Percentiles rank a stretch among this genome's conserved stretches.
Conservation (phyloP, 2,888 invertebrate genomes). For the Nemurella pictetii region DNA sequence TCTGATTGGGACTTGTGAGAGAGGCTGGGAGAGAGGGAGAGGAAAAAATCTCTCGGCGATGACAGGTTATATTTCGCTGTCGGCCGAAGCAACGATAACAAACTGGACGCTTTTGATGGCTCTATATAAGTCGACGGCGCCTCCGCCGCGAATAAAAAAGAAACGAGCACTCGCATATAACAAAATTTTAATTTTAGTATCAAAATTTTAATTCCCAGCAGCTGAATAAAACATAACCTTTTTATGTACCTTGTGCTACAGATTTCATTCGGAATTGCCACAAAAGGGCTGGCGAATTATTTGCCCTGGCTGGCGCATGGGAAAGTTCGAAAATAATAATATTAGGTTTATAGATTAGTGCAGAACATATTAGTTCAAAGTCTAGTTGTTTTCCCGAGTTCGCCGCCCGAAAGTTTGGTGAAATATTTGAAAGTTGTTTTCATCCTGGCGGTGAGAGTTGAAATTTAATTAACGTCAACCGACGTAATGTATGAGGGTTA, state of each 20-base stretch:
- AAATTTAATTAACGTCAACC: constrained; percentile 20
- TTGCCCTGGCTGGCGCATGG: background rate
- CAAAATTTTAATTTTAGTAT: background rate
- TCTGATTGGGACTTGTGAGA: background rate
- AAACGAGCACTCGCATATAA: background rate
- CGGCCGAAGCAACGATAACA: background rate
- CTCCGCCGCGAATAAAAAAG: background rate
- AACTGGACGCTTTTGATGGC: background rate
- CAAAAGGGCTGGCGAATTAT: background rate
- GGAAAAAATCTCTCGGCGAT: background rate
- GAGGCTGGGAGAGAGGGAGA: too few relatives aligned
- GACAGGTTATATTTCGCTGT: background rate
- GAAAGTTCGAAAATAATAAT: background rate
- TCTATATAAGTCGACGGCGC: background rate
- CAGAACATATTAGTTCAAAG: background rate
- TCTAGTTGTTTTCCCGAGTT: constrained; percentile 6
- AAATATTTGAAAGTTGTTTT: constrained; percentile 12
- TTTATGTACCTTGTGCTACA: background rate
- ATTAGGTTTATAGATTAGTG: constrained; percentile 6
- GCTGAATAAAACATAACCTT: background rate
- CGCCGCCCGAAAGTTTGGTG: background rate
- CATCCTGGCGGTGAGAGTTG: constrained; percentile 3
- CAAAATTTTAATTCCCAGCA: background rate
- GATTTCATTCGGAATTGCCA: background rate
- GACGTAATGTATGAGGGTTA: constrained; percentile 21